Evolutionary conservation across 2,797 vertebrate genomes (phyloP), one percentile per base, ranked within the genome.

Genomic region (Rhinella marina): DNA sequence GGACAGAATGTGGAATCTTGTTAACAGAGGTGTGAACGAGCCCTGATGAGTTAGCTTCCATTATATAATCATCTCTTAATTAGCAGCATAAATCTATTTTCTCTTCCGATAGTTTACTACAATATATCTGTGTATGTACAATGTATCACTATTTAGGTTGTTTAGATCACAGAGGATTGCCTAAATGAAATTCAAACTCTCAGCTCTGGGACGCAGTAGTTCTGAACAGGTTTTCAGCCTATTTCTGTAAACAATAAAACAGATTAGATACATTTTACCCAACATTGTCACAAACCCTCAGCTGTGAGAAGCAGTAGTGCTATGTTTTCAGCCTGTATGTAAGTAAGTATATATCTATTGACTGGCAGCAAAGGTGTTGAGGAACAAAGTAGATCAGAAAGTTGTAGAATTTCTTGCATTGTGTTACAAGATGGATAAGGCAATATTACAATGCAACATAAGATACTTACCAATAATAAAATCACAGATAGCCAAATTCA

Each of bases 401-500:
- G 12, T 27, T 27, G 29, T 10, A 41, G 17, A 72, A 19, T 16
- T 41, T 19, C 25, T 19, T 19, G 29, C 41, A 19, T 7, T 41
- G 16, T 19, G 7, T 29, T 41, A 16, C 29, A 41, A 72, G 17
- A 72, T 72, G 7, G 41, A 21, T 29, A 70, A 29, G 17, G 19
- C 21, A 21, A 73, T 21, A 23, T 21, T 3, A 41, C 29, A 19
- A 32, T 70, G 13, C 19, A 8, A 32, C 1, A 70, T 14, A 9
- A 32, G 17, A 61, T 21, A 72, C 96, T 95, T 93, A 97, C 96
- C 96, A 12, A 97, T 95, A n/a, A 97, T 94, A 91, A 97, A 97
- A 93, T 98, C 97, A 57, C 96, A 96, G 91, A 98, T 95, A 11
- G 97, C 97, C 92, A 98, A 94, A 92, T 98, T 98, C 62, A 98